Evolutionary conservation across 2,797 vertebrate genomes (phyloP), one percentile per base, ranked within the genome.

Genomic region (Jordanella pulchra): DNA sequence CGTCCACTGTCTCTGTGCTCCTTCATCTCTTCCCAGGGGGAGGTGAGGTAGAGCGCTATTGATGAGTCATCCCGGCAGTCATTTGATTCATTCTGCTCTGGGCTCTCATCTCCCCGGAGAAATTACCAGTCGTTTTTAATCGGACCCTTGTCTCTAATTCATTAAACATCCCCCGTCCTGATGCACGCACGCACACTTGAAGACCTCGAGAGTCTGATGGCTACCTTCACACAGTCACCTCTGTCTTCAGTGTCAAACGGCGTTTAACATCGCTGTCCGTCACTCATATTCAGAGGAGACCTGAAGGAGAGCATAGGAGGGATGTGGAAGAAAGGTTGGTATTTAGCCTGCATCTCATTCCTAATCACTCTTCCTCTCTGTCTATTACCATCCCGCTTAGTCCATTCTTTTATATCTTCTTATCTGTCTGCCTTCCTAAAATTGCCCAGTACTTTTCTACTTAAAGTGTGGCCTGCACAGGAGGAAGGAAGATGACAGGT

Each of bases 71-170:
- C 86, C 82, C 60, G 88, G 73, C 85, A 79, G 78, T 82, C 69
- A 35, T 82, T 91, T 93, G 93, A 93, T 92, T 93, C 92, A 94
- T 92, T 89, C 84, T 68, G 86, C 89, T 91, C 79, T 84, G 69
- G 89, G 90, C 83, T 80, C 82, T 89, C 81, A 79, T 93, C 90
- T 94, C 94, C 93, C 95, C 70, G 71, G 94, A 95, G 95, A 95
- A 95, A 95, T 95, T 95, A 95, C 94, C 91, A 93, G 92, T 90
- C 89, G 90, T 92, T 94, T 39, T 94, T 95, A 95, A 95, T 95
- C 94, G 93, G 92, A 85, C 89, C 89, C 89, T 92, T 91, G 91
- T 92, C 93, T 94, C 91, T 94, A 94, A 94, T 94, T 95, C 93
- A 95, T 94, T 95, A 94, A 89, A 91, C 88, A 90, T 87, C 79